Conservation (phyloP, 2,797 vertebrate genomes). For the Crenuchus spilurus region DNA sequence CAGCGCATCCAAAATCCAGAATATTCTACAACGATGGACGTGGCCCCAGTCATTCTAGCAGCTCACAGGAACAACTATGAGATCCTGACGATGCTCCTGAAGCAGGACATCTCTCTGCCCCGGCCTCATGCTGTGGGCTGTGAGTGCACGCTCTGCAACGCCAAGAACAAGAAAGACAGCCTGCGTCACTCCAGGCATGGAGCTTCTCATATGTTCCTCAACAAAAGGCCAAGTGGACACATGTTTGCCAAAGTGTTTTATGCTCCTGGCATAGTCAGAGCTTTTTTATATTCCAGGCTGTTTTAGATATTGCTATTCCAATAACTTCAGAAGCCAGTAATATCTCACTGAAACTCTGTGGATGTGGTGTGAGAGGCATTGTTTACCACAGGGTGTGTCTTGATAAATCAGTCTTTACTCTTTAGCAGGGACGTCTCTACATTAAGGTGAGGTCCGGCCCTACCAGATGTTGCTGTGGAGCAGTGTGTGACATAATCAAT, state of each 20-base stretch:
- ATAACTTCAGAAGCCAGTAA: not conserved
- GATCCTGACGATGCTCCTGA: conserved; percentile 97
- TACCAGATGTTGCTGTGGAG: no score
- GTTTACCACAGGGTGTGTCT: no score
- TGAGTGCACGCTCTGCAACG: conserved; percentile 95
- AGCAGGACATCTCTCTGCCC: conserved; percentile 96
- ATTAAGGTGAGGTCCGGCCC: no score
- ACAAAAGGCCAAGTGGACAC: not conserved
- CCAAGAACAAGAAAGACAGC: conserved; percentile 99
- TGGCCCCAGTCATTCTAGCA: conserved; percentile 97
- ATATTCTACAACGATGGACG: conserved; percentile 98
- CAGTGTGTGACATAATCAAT: no score
- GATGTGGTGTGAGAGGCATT: not conserved
- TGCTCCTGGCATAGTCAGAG: not conserved
- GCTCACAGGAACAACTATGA: conserved; percentile 99
- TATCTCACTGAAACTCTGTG: not conserved
- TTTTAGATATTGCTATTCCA: not conserved
- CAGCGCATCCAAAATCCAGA: conserved; percentile 97
- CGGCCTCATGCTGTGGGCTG: conserved; percentile 98
- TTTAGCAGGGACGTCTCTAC: no score
- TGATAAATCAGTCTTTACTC: no score
- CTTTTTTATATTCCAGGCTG: not conserved
- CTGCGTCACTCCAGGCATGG: conserved; percentile 92
- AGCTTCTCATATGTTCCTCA: not conserved
- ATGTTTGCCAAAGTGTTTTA: no score